Base-by-base conservation (phyloP, 2,797 vertebrate genomes). In the Peromyscus attwateri region DNA sequence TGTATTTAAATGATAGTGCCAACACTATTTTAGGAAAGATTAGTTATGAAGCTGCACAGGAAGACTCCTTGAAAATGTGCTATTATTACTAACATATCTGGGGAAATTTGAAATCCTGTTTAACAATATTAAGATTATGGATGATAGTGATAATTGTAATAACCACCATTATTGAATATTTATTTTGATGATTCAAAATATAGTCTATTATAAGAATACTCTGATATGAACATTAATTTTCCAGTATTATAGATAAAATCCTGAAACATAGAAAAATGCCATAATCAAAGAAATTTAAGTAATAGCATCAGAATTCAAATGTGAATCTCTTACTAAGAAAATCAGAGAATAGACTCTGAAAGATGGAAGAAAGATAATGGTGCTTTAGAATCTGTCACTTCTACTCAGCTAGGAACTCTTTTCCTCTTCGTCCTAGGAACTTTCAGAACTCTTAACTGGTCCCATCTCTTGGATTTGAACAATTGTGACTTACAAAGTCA, bases 151-250 rank as follows among this genome's bases (percentile, higher is more conserved):
- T 49, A 87, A 52, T 60, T 66, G 5, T 57, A 94, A 68, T 77
- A 89, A 43, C 64, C 9, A 73, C 0, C 0, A 21, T 93, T 52
- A n/a, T 79, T 73, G 12, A 66, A 70, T 91, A 11, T 76, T 34
- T 68, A 49, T 73, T 93, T 87, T 95, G 19, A 92, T 57, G 83
- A 91, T 31, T 75, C 12, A 89, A 88, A 91, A 52, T 52, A n/a
- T 37, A 13, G 31, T 52, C 3, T 87, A 68, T 85, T 94, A 6
- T 92, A 88, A 70, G 13, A 89, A 31, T 79, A 11, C 8, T 68
- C 17, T 83, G 16, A 73, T 23, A 64, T 1, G 46, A 68, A 6
- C 12, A 75, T 64, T 87, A 40, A 92, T 80, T 62, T 83, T 6
- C 17, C 21, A 19, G 12, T 43, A 80, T 34, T 87, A 71, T 25